Evolutionary conservation across 2,113 vertebrate genomes (phyloP), one percentile per base, ranked within the genome.

Genomic region (Pardalotus punctatus): DNA sequence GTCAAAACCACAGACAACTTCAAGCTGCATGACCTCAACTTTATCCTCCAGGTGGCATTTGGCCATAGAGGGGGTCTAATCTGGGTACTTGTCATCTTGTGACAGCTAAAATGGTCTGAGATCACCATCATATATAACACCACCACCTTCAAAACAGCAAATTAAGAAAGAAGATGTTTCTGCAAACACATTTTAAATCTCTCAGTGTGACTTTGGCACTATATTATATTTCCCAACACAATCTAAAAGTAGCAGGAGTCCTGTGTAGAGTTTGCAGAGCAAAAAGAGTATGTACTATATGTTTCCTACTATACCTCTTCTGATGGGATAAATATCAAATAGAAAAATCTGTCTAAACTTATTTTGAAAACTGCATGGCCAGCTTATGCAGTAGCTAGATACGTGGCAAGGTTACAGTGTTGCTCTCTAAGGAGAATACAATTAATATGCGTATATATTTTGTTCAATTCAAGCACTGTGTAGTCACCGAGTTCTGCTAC

Each of bases 351-450:
- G 93, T 97, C 95, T 97, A 95, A 97, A 96, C 93, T 95, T 82
- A 95, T 90, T 96, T 95, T 95, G 92, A 96, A 92, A 95, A 96
- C 94, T 96, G 95, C 96, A 97, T 95, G 94, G 95, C 95, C 86
- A 96, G 87, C 94, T 96, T 97, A 95, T 96, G 91, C 94, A 95
- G 94, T 95, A 96, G 97, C 80, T 97, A 95, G 89, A 86, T 94
- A 62, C 0, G 83, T 95, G 96, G 94, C 88, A 96, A 96, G 94
- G 81, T 73, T 89, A 90, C 88, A 92, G 91, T 66, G 50, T 91
- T 96, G 90, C 94, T 97, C 95, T 97, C 93, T 91, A 94, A 96
- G 86, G 96, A 94, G 94, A 97, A 97, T 93, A 95, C 65, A 93
- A 80, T 94, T 86, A 95, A 74, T 95, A 72, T 11, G 89, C 66